Conservation (phyloP, 2,888 invertebrate genomes). For the Catotricha subobsoleta region DNA sequence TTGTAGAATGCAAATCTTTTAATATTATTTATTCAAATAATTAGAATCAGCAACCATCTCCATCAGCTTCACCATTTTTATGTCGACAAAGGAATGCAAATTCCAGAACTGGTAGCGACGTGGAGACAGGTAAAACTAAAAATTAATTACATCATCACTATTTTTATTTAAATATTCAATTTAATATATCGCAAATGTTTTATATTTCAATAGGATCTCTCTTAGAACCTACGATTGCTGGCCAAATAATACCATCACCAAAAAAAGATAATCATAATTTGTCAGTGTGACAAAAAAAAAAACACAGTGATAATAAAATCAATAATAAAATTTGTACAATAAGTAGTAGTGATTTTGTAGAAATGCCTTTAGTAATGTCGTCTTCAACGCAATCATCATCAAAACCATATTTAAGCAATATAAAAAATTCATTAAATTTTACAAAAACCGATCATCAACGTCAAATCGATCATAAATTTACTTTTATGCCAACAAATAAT, state of each 20-base stretch:
- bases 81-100: slow-evolving; percentile 61
- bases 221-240: slow-evolving; percentile 19
- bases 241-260: slow-evolving; percentile 13
- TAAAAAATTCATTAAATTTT: too few species aligned
- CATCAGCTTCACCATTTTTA: slow-evolving; percentile 60
- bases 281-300: slow-evolving; percentile 25
- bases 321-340: slow-evolving; percentile 3
- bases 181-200: slow-evolving; percentile 4
- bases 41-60: slow-evolving; percentile 45
- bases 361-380: not conserved
- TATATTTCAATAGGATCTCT: slow-evolving; percentile 18
- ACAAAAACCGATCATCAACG: not conserved
- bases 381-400: not conserved
- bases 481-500: too few species aligned
- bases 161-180: not conserved
- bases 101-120: slow-evolving; percentile 31
- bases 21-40: not conserved
- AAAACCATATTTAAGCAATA: too few species aligned
- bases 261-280: slow-evolving; percentile 17
- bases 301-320: slow-evolving; percentile 8
- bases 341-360: slow-evolving; percentile 1
- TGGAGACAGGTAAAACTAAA: slow-evolving; percentile 21
- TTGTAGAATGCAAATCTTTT: not conserved
- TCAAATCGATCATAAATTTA: slow-evolving; percentile 5
- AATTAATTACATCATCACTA: not conserved